Conservation (phyloP, 2,797 vertebrate species). For the Alca torda region DNA sequence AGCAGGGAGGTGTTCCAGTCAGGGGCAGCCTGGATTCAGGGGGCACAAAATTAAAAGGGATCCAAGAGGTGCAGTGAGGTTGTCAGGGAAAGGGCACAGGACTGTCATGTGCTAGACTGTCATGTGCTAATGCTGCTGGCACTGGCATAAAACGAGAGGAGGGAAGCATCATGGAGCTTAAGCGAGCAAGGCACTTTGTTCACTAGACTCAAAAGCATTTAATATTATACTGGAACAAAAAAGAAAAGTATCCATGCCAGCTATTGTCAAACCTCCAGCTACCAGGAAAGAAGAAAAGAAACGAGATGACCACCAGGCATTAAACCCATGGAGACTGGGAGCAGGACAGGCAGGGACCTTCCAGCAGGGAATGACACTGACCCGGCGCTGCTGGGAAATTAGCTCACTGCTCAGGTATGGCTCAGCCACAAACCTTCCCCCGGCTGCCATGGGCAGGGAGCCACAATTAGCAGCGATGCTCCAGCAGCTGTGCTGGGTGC, state of each 20-base stretch:
- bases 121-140: neutral
- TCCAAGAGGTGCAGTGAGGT: neutral
- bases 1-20: neutral
- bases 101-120: neutral
- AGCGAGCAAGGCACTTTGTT: neutral
- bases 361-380: fast-evolving
- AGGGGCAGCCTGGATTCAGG: neutral
- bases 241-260: neutral
- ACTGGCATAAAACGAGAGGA: neutral
- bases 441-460: neutral
- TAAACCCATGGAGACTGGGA: neutral
- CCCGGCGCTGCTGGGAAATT: neutral
- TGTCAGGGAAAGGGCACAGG: neutral
- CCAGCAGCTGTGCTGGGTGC: neutral
- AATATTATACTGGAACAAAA: neutral
- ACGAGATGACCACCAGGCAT: fast-evolving
- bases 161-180: neutral
- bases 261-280: neutral
- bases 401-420: neutral
- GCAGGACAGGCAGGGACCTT: neutral
- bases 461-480: neutral
- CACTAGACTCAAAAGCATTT: neutral
- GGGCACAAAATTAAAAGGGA: neutral
- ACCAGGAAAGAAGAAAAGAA: neutral
- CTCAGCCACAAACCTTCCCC: neutral